Percentiles rank a stretch among this genome's conserved stretches.
Evolutionary conservation across 2,888 invertebrate species (phyloP).

Genomic region (Masnerella sp.): DNA sequence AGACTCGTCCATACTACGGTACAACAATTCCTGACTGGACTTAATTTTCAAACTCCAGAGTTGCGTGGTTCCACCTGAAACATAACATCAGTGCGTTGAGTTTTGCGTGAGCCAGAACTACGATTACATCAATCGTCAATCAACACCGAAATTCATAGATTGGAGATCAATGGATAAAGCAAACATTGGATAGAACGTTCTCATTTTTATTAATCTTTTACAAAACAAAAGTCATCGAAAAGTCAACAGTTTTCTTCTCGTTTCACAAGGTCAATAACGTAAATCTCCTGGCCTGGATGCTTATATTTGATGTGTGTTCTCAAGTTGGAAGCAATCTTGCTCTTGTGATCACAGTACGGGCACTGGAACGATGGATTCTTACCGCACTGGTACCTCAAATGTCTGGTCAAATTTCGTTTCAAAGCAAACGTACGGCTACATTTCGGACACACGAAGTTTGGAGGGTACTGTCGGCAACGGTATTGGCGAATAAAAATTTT

Average conservation of each 20-base stretch:
- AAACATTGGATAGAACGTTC: conserved; percentile 10
- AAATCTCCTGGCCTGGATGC: conserved; percentile 23
- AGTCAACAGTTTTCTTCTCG: conserved; percentile 1
- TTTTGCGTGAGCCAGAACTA: background rate
- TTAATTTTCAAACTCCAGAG: background rate
- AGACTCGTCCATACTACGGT: background rate
- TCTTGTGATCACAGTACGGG: conserved; percentile 73
- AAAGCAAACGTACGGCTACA: conserved; percentile 65
- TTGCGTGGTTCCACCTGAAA: conserved; percentile 22
- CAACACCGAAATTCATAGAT: conserved; percentile 13
- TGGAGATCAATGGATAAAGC: conserved; percentile 28
- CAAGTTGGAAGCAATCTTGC: conserved; percentile 72
- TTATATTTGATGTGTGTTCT: conserved; percentile 68
- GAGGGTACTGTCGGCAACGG: background rate
- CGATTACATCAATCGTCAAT: conserved; percentile 19
- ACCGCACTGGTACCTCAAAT: conserved; percentile 74
- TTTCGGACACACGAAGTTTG: conserved; percentile 25
- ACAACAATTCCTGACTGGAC: background rate
- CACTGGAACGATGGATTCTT: conserved; percentile 73
- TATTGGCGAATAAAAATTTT: background rate
- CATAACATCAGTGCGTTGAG: conserved; percentile 35
- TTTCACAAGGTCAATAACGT: conserved; percentile 14
- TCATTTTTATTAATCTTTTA: conserved; percentile 18
- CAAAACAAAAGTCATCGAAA: conserved; percentile 2
- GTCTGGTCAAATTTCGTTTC: conserved; percentile 74